Percentiles rank a stretch among this genome's conserved stretches.
phyloP scores from a whole-genome alignment of 2,797 vertebrate genomes.

The Cyprinodon diabolis region DNA sequence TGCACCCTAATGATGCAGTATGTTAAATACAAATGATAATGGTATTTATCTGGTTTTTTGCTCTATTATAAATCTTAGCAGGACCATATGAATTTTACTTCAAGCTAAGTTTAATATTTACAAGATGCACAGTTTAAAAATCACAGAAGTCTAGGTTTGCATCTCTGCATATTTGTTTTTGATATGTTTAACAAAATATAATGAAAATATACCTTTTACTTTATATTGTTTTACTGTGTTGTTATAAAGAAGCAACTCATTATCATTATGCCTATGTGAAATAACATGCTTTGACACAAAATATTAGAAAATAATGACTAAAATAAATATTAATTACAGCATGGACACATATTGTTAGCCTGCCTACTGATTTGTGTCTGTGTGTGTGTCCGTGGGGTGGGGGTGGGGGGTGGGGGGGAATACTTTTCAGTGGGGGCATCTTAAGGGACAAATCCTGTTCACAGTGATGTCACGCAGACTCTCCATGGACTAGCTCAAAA shows the following conservation, averaged over 20 bases:
- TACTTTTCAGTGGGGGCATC: slow-evolving; percentile 44
- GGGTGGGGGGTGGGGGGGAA: slow-evolving; percentile 7
- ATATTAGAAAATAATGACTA: slow-evolving; percentile 9
- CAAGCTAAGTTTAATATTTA: not conserved
- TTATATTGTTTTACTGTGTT: not conserved
- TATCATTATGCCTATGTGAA: not conserved
- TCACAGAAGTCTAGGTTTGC: not conserved
- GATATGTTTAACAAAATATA: not conserved
- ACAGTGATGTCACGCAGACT: slow-evolving; percentile 80
- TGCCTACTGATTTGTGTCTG: slow-evolving; percentile 19
- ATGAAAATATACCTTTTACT: not conserved
- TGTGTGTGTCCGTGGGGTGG: not conserved
- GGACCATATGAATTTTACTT: too few species aligned
- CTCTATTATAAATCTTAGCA: too few species aligned
- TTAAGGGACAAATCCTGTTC: slow-evolving; percentile 62
- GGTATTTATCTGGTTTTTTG: too few species aligned
- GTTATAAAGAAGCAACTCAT: not conserved
- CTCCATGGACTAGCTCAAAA: slow-evolving; percentile 79
- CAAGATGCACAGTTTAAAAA: not conserved
- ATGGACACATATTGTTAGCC: slow-evolving; percentile 10
- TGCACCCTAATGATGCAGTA: too few species aligned
- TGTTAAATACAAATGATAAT: too few species aligned
- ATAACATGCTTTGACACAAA: not conserved
- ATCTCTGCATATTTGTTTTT: not conserved
- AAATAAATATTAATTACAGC: slow-evolving; percentile 4